phyloP scores from a whole-genome alignment of 1,140 invertebrate genomes.

The Diplogasteroides magnus region DNA sequence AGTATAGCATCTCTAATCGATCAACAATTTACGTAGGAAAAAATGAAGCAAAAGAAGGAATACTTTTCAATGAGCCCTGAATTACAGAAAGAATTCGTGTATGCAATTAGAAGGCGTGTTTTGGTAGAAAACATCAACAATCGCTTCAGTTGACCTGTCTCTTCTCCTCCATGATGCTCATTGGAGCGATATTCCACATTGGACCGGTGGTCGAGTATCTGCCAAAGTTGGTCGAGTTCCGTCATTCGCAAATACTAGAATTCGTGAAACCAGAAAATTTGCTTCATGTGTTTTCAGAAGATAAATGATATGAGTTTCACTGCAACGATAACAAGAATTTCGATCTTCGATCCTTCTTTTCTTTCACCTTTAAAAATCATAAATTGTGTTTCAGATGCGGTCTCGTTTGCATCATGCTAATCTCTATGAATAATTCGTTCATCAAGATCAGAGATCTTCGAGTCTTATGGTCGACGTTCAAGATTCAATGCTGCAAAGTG shows the following conservation, averaged over 20 bases:
- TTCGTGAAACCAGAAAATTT: no score
- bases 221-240: conserved; percentile 46
- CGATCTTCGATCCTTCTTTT: neutral
- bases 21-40: no score
- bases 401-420: conserved; percentile 49
- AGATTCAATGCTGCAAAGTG: conserved; percentile 48
- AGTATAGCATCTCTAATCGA: no score
- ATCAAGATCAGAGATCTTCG: conserved; percentile 43
- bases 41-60: no score
- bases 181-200: conserved; percentile 48
- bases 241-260: no score
- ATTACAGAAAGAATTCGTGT: no score
- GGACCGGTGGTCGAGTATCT: conserved; percentile 49
- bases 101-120: no score
- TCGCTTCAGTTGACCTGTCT: conserved; percentile 40
- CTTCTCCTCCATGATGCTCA: conserved; percentile 46
- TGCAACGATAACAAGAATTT: no score
- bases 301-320: no score
- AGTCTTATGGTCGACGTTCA: conserved; percentile 49
- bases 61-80: no score
- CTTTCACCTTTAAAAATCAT: neutral
- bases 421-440: conserved; percentile 42
- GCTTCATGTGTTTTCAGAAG: no score
- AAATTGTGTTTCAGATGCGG: conserved; percentile 40
- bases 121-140: conserved; percentile 1